Evolutionary conservation across 2,797 vertebrate species (phyloP).

Genomic region (Acanthurus lineatus): DNA sequence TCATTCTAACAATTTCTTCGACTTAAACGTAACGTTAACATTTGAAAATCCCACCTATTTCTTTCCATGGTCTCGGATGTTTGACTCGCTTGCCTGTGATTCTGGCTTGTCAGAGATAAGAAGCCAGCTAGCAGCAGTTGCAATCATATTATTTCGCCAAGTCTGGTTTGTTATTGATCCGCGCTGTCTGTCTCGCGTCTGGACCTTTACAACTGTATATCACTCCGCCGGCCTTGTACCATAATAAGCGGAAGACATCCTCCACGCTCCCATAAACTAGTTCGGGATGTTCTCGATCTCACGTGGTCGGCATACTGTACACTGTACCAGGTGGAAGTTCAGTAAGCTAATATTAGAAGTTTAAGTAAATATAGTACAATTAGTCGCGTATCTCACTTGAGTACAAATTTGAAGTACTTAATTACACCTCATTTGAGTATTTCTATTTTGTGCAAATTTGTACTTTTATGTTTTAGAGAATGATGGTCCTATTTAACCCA

Average conservation of each 20-base stretch:
- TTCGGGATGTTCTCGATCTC: slow-evolving; percentile 32
- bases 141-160: slow-evolving; percentile 60
- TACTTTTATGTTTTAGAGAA: background rate
- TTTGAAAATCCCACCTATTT: slow-evolving; percentile 90
- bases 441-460: background rate
- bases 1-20: slow-evolving; percentile 87
- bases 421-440: background rate
- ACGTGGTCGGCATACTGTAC: background rate
- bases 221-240: slow-evolving; percentile 70
- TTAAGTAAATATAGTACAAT: background rate
- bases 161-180: slow-evolving; percentile 71
- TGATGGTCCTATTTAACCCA: background rate
- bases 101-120: slow-evolving; percentile 1
- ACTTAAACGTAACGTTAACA: slow-evolving; percentile 39
- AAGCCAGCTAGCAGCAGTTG: slow-evolving; percentile 35
- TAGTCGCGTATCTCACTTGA: background rate
- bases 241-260: slow-evolving; percentile 51
- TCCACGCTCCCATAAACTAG: slow-evolving; percentile 67
- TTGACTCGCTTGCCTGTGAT: background rate
- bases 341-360: background rate
- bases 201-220: slow-evolving; percentile 67
- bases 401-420: background rate
- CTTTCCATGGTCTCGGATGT: slow-evolving; percentile 88
- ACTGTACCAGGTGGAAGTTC: too few species aligned
- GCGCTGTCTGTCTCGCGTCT: slow-evolving; percentile 61